Evolutionary conservation across 2,113 vertebrate genomes (phyloP), one percentile per base, ranked within the genome.

Genomic region (Vanacampus margaritifer): DNA sequence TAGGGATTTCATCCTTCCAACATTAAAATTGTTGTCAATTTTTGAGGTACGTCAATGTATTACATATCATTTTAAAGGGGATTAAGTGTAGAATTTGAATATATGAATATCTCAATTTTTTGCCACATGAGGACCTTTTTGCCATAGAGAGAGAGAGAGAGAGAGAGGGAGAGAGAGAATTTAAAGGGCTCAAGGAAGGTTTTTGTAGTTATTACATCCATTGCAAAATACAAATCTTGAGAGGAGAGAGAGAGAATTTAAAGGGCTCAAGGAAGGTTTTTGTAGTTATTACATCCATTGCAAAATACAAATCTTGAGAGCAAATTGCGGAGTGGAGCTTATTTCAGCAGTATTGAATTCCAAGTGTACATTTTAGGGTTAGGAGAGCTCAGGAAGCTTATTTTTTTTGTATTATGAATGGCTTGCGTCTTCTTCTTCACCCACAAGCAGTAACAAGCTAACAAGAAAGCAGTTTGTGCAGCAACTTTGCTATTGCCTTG

Each of bases 251-350:
- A 64, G 53, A 63, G 2, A 51, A 32, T 43, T 45, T 54, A 3
- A 13, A 12, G 28, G 46, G 53, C 1, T 14, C 50, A 50, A 70
- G 37, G 43, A 14, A 43, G 23, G 35, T 32, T n/a, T 45, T 65
- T 43, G 50, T 7, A 73, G 72, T 28, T 64, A 79, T 81, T 62
- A 86, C 85, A 86, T 83, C 80, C 84, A 81, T 84, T 73, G 73
- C 28, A 32, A n/a, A 32, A 32, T 32, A 2, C 2, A 32, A 32
- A 32, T 32, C 28, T n/a, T 2, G 28, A 32, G 28, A 32, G 28
- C 28, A 32, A 32, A 32, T 32, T 32, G 2, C 28, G 4, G 4
- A 2, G 28, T 32, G 28, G 28, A 32, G 73, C 69, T 76, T 37
- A 66, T 74, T 67, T 73, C 78, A 79, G 79, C 72, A 67, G 71